Evolutionary conservation across 2,797 vertebrate genomes (phyloP).

Genomic region (Neosilurus hyrtlii): DNA sequence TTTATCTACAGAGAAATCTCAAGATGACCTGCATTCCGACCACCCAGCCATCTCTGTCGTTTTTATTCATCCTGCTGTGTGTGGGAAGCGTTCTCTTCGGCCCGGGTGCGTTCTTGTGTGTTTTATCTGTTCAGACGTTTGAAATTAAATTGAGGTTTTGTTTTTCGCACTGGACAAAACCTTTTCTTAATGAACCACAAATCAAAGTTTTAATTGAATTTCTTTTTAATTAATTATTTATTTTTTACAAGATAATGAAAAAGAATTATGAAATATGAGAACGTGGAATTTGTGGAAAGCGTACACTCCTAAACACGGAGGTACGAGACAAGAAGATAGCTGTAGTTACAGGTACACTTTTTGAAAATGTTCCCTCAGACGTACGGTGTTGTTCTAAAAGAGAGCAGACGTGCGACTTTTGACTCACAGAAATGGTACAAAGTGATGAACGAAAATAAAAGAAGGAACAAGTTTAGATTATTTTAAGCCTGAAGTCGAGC

Average conservation of each 20-base stretch:
- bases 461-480: too few species aligned
- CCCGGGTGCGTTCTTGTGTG: slow-evolving; percentile 35
- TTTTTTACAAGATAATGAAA: neutral
- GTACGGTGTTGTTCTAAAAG: too few species aligned
- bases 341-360: too few species aligned
- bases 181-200: neutral
- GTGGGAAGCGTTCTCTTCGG: slow-evolving; percentile 19
- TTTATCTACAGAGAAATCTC: slow-evolving; percentile 24
- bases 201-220: neutral
- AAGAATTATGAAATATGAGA: neutral
- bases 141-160: neutral
- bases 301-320: too few species aligned
- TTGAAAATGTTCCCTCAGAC: too few species aligned
- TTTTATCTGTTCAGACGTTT: neutral
- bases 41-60: neutral
- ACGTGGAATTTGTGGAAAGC: too few species aligned
- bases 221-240: neutral
- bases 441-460: too few species aligned
- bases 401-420: too few species aligned
- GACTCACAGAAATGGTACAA: too few species aligned
- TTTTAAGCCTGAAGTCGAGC: too few species aligned
- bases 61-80: slow-evolving; percentile 24
- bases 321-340: too few species aligned
- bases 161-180: neutral
- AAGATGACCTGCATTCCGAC: neutral